Evolutionary conservation across 2,888 invertebrate genomes (phyloP), one percentile per base, ranked within the genome.

Genomic region (Phyllotreta striolata): DNA sequence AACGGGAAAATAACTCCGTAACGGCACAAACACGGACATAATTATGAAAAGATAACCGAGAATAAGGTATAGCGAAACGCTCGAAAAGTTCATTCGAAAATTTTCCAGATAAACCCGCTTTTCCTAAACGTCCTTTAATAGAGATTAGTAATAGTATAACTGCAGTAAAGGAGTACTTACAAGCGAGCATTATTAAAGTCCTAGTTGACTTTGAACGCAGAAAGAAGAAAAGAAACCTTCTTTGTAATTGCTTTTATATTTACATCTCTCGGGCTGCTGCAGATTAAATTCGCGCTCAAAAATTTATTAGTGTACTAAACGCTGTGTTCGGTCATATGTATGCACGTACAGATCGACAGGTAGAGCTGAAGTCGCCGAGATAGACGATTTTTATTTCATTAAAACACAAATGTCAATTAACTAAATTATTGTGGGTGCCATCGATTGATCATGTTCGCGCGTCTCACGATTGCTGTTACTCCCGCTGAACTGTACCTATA

Each of bases 51-150:
- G 24, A 24, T 24, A 24, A 24, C 24, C 24, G 24, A 24, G 41
- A 41, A n/a, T 41, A 41, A 44, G 14, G 10, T 44, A 47, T 34
- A 47, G 14, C 9, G 14, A 47, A 47, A 47, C 34, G 9, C 47
- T 24, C 47, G 34, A 14, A 47, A 47, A 47, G 8, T 13, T 34
- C 47, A 14, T 13, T 14, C 24, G 47, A 7, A 47, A 47, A 34
- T 24, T 47, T n/a, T 14, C 14, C 14, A 14, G 24, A 47, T 24
- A 34, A 34, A 14, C 47, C 24, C 24, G 24, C 24, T 24, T 47
- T 47, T 47, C 24, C 47, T 47, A 47, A 47, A 47, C 47, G 47
- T 47, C 3, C 47, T 24, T 47, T 47, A 47, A 47, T 47, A 47
- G 47, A 47, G 24, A 6, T 47, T 24, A 24, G 24, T 24, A 24